Evolutionary conservation across 2,888 invertebrate species (phyloP).

Genomic region (Slavum lentiscoides): DNA sequence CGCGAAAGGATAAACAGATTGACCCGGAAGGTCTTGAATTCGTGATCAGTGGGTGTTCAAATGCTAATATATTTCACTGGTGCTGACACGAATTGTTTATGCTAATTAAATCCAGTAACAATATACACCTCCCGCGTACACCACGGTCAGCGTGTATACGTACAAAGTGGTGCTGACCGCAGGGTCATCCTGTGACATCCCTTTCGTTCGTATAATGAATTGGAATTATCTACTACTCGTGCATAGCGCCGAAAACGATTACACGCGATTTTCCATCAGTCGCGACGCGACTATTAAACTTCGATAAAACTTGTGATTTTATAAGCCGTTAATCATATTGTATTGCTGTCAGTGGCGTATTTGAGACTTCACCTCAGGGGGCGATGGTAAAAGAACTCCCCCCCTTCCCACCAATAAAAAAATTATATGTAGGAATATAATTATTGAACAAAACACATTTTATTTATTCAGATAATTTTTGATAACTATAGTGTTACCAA

Average conservation of each 20-base stretch:
- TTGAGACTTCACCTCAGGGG: too few relatives aligned
- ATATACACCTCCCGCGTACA: background rate
- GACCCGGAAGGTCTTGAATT: slow-evolving; percentile 10
- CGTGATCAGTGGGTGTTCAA: background rate
- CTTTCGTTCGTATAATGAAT: slow-evolving; percentile 11
- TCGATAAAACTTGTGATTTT: too few relatives aligned
- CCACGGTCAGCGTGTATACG: too few relatives aligned
- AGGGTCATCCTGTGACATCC: slow-evolving; percentile 6
- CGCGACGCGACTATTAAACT: too few relatives aligned
- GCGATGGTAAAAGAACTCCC: too few relatives aligned
- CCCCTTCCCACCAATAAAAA: too few relatives aligned
- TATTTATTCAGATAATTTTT: too few relatives aligned
- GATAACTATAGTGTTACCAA: too few relatives aligned
- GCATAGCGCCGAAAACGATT: background rate
- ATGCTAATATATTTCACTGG: slow-evolving; percentile 30
- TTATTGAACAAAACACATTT: too few relatives aligned
- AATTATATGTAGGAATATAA: too few relatives aligned
- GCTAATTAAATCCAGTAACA: slow-evolving; percentile 41
- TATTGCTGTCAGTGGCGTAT: too few relatives aligned
- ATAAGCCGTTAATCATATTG: too few relatives aligned
- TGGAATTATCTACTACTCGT: background rate
- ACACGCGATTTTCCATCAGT: slow-evolving; percentile 7
- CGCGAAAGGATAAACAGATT: background rate
- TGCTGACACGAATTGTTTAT: slow-evolving; percentile 22
- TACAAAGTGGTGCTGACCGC: background rate